Evolutionary conservation across 23 tunicate genomes (phyloP), one percentile per base, ranked within the genome.

Genomic region (Trididemnum nubilum): DNA sequence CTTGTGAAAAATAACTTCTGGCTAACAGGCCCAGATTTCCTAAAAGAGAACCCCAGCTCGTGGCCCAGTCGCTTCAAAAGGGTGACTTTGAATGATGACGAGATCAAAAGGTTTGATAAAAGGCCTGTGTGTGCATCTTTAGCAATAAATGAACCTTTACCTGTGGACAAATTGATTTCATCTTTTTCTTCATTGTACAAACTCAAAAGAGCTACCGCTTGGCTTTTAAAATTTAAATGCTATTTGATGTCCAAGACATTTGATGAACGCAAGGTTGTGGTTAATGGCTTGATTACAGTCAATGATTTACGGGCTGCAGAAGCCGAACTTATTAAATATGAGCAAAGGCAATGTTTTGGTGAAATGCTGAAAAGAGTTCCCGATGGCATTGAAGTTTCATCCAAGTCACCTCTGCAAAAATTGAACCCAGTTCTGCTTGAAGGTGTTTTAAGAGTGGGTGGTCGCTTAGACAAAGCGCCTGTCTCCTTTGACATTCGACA

Each of bases 11-110:
- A 19, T 27, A 19, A 23, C 4, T 12, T 7, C 4, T 71, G 76
- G 76, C 9, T 71, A 9, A 15, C 18, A 9, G 76, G 76, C 26
- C 64, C 76, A 27, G 51, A 71, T 32, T 71, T 71, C 71, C 23
- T 71, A 19, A 33, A 71, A 23, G 27, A 34, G 18, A 12, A 19
- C 9, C 76, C 69, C 21, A 25, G 26, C 5, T 18, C 5, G 5
- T 63, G 69, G 69, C 69, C 69, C n/a, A n/a, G n/a, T 21, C 69
- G 28, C 25, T 63, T 63, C n/a, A 63, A 22, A 22, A 24, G 27
- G 7, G n/a, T 15, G 25, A 22, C 25, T 21, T 22, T 63, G 27
- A n/a, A 22, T 24, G 7, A 7, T 63, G 69, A 63, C 25, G 28
- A 21, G 19, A 22, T 21, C 69, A 22, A 63, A 15, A 7, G 22